Evolutionary conservation across 2,113 vertebrate species (phyloP).

Genomic region (Pipa parva): DNA sequence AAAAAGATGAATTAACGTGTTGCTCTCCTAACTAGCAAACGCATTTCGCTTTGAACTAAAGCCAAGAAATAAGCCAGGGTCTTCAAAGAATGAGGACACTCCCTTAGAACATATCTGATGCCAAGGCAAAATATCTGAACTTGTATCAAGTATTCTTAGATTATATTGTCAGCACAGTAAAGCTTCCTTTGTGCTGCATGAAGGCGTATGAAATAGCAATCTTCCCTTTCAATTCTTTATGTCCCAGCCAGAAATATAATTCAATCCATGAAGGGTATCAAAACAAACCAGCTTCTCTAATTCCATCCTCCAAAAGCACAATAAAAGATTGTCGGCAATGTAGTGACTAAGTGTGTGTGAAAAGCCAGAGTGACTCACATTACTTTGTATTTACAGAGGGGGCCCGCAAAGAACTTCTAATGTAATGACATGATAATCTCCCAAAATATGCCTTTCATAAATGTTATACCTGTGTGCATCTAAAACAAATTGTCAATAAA

Average conservation of each 20-base stretch:
- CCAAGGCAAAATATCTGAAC: slow-evolving; percentile 40
- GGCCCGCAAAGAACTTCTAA: slow-evolving; percentile 16
- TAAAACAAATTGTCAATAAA: slow-evolving; percentile 28
- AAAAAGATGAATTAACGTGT: slow-evolving; percentile 32
- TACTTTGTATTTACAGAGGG: slow-evolving; percentile 35
- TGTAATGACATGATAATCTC: slow-evolving; percentile 27
- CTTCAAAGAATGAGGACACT: slow-evolving; percentile 39
- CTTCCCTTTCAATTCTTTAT: slow-evolving; percentile 38
- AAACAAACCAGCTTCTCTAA: slow-evolving; percentile 40
- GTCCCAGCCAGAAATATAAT: slow-evolving; percentile 39
- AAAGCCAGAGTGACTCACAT: slow-evolving; percentile 32
- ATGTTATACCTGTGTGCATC: slow-evolving; percentile 31
- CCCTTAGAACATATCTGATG: slow-evolving; percentile 18
- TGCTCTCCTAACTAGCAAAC: slow-evolving; percentile 30
- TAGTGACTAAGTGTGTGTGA: slow-evolving; percentile 16
- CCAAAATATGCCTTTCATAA: slow-evolving; percentile 26
- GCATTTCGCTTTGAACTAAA: slow-evolving; percentile 35
- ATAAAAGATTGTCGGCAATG: slow-evolving; percentile 39
- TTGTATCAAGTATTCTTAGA: slow-evolving; percentile 39
- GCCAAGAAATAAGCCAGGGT: slow-evolving; percentile 27
- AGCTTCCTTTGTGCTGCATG: slow-evolving; percentile 40
- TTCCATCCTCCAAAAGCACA: slow-evolving; percentile 36
- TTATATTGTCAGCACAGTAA: slow-evolving; percentile 42
- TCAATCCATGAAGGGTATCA: slow-evolving; percentile 43
- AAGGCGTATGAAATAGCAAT: slow-evolving; percentile 37